Base-by-base conservation (phyloP, 2,797 vertebrate species). In the Falco berigora region DNA sequence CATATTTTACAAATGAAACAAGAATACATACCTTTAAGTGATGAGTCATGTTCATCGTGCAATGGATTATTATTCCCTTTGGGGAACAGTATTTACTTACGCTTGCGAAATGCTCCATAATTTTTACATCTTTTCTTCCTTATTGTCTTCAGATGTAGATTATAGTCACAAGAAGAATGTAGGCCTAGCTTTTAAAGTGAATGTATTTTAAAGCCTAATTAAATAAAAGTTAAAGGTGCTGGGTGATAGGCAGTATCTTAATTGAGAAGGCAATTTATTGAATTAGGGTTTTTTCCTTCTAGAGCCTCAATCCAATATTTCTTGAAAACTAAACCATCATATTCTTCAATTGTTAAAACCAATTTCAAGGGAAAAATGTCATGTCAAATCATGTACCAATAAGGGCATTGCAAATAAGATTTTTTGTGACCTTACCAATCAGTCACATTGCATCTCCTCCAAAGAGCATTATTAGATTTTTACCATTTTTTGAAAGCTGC, bases 351-450 rank as follows among this genome's bases (percentile, higher is more conserved):
- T 98, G 97, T 94, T 96, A 98, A 98, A 98, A 98, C 91, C 96
- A 98, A 98, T 98, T 98, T 98, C 83, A 95, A 96, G 96, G 98
- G 97, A 98, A 98, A 98, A 98, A 98, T 98, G 97, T 98, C 98
- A 98, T 98, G 96, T 98, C 97, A 98, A 97, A 97, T 98, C 95
- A 97, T 92, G 96, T 97, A 98, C 97, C 97, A 97, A 94, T 98
- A 98, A 98, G 98, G 98, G 97, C 98, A 98, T 90, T 88, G 88
- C 94, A 98, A 98, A 98, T 98, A 92, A 98, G 97, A 98, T 98
- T 98, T 97, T 92, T 96, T 95, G 97, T 98, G 98, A 98, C 98
- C 98, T 97, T 97, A 97, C 97, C 97, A 97, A 97, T 98, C 98
- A 98, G 96, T 98, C 97, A 98, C 98, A 97, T 97, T 98, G 97